These are phyloP conservation scores for Coremacera marginata DNA, from an alignment of 2,888 invertebrate genomes.

Conservation along the genomic window DNA sequence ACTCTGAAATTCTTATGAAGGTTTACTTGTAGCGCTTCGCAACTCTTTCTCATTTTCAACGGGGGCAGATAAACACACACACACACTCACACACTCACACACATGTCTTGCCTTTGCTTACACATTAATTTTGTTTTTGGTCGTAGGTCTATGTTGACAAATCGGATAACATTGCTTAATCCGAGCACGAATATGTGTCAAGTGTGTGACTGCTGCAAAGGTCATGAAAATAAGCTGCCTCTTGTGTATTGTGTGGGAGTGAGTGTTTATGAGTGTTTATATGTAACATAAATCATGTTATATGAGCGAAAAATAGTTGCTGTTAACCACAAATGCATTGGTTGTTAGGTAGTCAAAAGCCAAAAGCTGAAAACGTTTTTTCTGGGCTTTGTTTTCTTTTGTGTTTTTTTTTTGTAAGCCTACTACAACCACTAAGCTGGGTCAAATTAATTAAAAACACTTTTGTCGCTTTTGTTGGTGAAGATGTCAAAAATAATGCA, in stretches of 20 bases:
- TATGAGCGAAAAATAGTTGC: not conserved
- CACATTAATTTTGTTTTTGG: not conserved
- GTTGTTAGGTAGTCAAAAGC: not conserved
- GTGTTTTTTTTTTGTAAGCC: not conserved
- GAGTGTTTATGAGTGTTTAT: not conserved
- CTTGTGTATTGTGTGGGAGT: not conserved
- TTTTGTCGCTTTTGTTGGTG: not conserved
- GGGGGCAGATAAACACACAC: too few species aligned
- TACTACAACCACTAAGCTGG: too few species aligned
- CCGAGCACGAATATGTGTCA: not conserved
- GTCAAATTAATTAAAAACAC: too few species aligned
- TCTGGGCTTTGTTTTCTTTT: not conserved
- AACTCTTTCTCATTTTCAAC: too few species aligned
- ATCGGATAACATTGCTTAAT: constrained; percentile 10
- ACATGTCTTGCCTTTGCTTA: not conserved
- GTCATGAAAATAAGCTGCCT: not conserved
- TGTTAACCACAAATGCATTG: not conserved
- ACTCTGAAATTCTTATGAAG: too few species aligned
- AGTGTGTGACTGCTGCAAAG: not conserved
- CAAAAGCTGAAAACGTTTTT: not conserved
- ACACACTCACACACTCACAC: not conserved
- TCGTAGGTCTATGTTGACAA: constrained; percentile 2
- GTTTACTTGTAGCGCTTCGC: too few species aligned
- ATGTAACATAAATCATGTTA: not conserved
- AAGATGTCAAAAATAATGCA: too few species aligned